Conservation (phyloP, 2,888 invertebrate species). For the Dendrolimus pini region DNA sequence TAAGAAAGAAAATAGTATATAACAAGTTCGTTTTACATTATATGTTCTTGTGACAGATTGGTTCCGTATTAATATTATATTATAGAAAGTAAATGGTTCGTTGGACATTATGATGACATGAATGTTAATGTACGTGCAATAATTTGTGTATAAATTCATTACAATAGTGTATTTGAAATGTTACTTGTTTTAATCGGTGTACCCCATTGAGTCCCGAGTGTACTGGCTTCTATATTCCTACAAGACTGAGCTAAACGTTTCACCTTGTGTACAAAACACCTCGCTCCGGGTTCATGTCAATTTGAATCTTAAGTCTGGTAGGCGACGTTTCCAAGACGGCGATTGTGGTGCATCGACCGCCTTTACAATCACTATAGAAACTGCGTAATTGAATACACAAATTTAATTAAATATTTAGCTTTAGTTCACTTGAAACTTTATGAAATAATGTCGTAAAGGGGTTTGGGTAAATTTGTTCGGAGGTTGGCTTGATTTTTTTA, state of each 20-base stretch:
- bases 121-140: constrained; percentile 65
- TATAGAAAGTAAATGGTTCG: constrained; percentile 19
- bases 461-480: too few species aligned
- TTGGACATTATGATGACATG: constrained; percentile 34
- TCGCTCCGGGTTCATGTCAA: constrained; percentile 60
- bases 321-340: too few species aligned
- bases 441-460: too few species aligned
- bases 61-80: too few species aligned
- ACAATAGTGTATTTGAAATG: constrained; percentile 47
- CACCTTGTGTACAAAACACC: constrained; percentile 49
- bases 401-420: too few species aligned
- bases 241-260: constrained; percentile 70
- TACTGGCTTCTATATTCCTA: constrained; percentile 48
- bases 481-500: too few species aligned
- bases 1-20: constrained; percentile 11
- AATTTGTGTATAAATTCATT: constrained; percentile 62
- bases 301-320: constrained; percentile 11
- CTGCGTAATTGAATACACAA: too few species aligned
- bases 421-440: too few species aligned
- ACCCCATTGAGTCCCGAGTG: constrained; percentile 48
- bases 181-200: constrained; percentile 53
- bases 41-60: constrained; percentile 38
- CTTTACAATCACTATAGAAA: too few species aligned
- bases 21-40: background rate
- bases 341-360: too few species aligned